phyloP scores from a whole-genome alignment of 2,888 invertebrate genomes.

The Parasteatoda lunata region DNA sequence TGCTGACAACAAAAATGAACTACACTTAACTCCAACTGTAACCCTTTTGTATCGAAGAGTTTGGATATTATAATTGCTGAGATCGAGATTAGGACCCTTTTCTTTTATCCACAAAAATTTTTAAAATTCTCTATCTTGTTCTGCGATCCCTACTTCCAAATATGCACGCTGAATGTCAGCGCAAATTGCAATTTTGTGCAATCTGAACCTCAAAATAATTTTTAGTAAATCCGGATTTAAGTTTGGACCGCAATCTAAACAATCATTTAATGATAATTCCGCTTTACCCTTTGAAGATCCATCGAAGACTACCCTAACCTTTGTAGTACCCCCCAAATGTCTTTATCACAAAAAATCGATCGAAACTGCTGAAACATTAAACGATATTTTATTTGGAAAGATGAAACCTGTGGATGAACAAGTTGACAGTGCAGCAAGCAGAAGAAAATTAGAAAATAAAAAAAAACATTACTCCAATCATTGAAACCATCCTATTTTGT shows the following conservation, averaged over 20 bases:
- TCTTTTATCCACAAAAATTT: slow-evolving; percentile 15
- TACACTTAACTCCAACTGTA: slow-evolving; percentile 17
- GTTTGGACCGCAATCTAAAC: neutral
- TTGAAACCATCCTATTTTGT: too few relatives aligned
- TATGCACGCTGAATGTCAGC: slow-evolving; percentile 9
- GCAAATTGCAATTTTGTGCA: neutral
- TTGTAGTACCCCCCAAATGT: too few relatives aligned
- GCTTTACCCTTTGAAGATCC: neutral
- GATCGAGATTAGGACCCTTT: slow-evolving; percentile 18
- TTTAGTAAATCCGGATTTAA: neutral
- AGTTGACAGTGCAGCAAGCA: too few relatives aligned
- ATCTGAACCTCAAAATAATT: neutral
- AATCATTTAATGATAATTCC: neutral
- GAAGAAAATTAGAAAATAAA: too few relatives aligned
- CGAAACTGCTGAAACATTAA: too few relatives aligned
- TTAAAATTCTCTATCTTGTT: slow-evolving; percentile 10
- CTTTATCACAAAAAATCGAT: too few relatives aligned
- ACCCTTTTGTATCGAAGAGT: neutral
- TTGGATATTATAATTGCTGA: neutral
- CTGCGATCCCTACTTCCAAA: slow-evolving; percentile 23
- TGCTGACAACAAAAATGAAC: slow-evolving; percentile 15
- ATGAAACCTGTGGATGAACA: too few relatives aligned
- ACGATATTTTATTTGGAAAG: too few relatives aligned
- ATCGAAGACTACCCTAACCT: too few relatives aligned
- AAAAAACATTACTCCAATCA: too few relatives aligned